A percentile compares a stretch with the other conserved stretches of the same genome.
phyloP scores from a whole-genome alignment of 2,888 invertebrate genomes.

The Bombylius discolor region DNA sequence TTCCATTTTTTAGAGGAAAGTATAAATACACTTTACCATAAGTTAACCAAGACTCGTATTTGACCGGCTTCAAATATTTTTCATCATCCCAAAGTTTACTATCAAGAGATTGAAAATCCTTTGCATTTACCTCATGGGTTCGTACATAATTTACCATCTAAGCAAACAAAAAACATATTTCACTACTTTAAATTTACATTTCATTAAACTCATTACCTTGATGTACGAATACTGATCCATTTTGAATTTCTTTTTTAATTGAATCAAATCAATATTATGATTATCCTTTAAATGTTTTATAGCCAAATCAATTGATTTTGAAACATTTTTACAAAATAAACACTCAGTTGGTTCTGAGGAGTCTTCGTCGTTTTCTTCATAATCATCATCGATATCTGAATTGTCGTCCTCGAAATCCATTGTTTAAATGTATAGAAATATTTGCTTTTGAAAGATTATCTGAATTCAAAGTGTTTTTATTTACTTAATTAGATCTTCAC shows the following conservation, averaged over 20 bases:
- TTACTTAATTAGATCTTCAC: too few relatives aligned
- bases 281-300: constrained; percentile 50
- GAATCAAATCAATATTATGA: constrained; percentile 53
- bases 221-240: constrained; percentile 75
- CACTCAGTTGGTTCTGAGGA: constrained; percentile 34
- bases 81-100: constrained; percentile 59
- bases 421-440: too few relatives aligned
- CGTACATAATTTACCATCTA: constrained; percentile 66
- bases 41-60: constrained; percentile 70
- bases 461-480: too few relatives aligned
- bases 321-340: constrained; percentile 56
- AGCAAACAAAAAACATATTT: background rate
- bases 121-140: constrained; percentile 43
- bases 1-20: too few relatives aligned
- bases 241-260: constrained; percentile 52
- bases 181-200: too few relatives aligned
- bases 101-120: constrained; percentile 41
- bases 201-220: constrained; percentile 32
- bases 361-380: too few relatives aligned
- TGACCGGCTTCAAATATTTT: constrained; percentile 61
- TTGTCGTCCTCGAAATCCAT: too few relatives aligned
- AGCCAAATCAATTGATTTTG: constrained; percentile 48
- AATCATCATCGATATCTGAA: too few relatives aligned
- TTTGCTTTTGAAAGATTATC: too few relatives aligned
- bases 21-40: constrained; percentile 44